These are phyloP conservation scores for Calosoma granatense DNA, from an alignment of 1,140 invertebrate genomes.

Conservation along the genomic window DNA sequence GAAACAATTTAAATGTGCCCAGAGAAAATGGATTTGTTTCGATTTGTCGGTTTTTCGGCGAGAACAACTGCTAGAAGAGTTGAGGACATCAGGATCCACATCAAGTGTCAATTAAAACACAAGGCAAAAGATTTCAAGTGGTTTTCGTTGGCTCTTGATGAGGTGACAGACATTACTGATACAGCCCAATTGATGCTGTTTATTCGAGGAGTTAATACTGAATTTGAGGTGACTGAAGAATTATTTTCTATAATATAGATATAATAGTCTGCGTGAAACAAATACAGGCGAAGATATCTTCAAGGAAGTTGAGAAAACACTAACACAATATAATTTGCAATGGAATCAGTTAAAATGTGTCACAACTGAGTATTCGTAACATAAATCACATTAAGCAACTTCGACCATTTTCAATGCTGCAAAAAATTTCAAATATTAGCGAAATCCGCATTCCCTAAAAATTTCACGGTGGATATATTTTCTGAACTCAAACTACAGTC, in stretches of 20 bases:
- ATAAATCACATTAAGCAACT: background rate
- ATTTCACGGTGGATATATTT: conserved; percentile 11
- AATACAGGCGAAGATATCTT: conserved; percentile 13
- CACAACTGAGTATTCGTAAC: background rate
- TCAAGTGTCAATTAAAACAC: background rate
- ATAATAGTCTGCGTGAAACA: conserved; percentile 12
- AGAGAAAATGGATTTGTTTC: too few species aligned
- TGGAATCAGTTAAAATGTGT: background rate
- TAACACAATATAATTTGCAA: conserved; percentile 13
- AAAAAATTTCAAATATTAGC: conserved; percentile 8
- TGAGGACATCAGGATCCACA: background rate
- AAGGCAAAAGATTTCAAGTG: background rate
- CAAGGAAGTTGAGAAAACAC: conserved; percentile 12
- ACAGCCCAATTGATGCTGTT: conserved; percentile 13
- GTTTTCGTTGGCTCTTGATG: conserved; percentile 9
- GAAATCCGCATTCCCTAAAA: conserved; percentile 10
- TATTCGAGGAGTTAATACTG: conserved; percentile 13
- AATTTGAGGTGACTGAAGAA: conserved; percentile 12
- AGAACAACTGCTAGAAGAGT: background rate
- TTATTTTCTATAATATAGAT: conserved; percentile 10
- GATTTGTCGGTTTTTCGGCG: background rate
- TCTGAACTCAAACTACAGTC: conserved; percentile 12
- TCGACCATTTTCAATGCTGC: conserved; percentile 6
- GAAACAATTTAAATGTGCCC: too few species aligned
- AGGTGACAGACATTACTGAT: conserved; percentile 14